Conservation (phyloP, 2,113 vertebrate genomes). For the Picathartes gymnocephalus region DNA sequence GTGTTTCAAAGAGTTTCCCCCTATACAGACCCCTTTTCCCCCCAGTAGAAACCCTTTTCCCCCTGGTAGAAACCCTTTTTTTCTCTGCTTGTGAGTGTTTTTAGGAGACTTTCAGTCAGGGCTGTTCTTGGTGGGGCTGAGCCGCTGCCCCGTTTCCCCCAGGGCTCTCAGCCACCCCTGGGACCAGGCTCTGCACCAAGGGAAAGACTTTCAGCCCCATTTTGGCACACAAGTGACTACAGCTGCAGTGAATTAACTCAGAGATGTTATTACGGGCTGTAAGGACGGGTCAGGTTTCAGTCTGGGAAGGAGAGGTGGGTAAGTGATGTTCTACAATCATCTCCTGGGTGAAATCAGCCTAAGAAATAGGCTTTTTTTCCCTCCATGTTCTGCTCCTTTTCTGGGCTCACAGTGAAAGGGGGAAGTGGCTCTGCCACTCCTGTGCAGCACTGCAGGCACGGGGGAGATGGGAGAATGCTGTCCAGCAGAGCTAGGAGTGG, state of each 20-base stretch:
- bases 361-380: neutral
- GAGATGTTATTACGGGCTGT: neutral
- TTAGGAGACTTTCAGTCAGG: neutral
- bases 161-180: neutral
- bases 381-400: neutral
- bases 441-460: accelerated
- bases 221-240: neutral
- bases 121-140: neutral
- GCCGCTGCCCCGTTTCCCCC: neutral
- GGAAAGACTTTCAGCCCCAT: neutral
- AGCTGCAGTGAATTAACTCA: neutral
- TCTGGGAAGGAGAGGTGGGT: neutral
- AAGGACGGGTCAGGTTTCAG: neutral
- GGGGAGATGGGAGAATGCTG: neutral
- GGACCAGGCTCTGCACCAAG: neutral
- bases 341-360: neutral
- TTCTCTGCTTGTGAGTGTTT: neutral
- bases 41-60: no score
- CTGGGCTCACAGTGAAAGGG: neutral
- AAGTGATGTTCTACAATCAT: neutral
- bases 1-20: neutral
- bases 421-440: neutral
- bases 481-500: accelerated
- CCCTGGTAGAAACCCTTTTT: neutral
- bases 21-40: neutral